A percentile compares a stretch with the other conserved stretches of the same genome.
Evolutionary conservation across 1,140 invertebrate genomes (phyloP).

Genomic region (Scaptomyza graminum): DNA sequence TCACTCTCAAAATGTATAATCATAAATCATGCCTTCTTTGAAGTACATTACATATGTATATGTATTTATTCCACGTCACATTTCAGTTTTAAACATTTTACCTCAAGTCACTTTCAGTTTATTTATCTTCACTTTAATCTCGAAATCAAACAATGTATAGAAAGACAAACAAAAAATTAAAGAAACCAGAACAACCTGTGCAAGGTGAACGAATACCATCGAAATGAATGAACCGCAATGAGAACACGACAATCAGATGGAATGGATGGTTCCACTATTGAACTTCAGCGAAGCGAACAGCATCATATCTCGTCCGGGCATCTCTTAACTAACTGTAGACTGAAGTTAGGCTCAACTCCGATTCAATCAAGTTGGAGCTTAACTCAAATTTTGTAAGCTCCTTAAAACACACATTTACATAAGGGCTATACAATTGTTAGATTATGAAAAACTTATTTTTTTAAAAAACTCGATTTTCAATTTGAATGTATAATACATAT

Average conservation of each 20-base stretch:
- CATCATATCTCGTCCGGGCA: slow-evolving; percentile 46
- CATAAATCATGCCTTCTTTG: too few species aligned
- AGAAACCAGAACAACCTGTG: slow-evolving; percentile 29
- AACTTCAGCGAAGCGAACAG: slow-evolving; percentile 70
- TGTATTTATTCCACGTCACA: too few species aligned
- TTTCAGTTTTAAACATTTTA: too few species aligned
- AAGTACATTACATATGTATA: too few species aligned
- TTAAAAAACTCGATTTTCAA: not conserved
- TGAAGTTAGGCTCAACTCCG: not conserved
- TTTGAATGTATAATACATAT: too few species aligned
- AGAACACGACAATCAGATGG: slow-evolving; percentile 42
- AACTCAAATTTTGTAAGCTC: not conserved
- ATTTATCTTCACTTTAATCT: too few species aligned
- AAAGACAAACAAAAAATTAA: not conserved
- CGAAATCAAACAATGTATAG: too few species aligned
- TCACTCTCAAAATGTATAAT: too few species aligned
- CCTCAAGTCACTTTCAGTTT: too few species aligned
- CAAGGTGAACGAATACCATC: slow-evolving; percentile 54
- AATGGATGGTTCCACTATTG: slow-evolving; percentile 34
- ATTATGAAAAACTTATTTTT: too few species aligned
- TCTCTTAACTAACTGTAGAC: slow-evolving; percentile 45
- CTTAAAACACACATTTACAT: not conserved
- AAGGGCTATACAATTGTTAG: too few species aligned
- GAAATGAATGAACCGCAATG: slow-evolving; percentile 2
- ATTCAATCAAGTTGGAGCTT: slow-evolving; percentile 3